Conservation (phyloP, 2,797 vertebrate species). For the Apogon hyalosoma region DNA sequence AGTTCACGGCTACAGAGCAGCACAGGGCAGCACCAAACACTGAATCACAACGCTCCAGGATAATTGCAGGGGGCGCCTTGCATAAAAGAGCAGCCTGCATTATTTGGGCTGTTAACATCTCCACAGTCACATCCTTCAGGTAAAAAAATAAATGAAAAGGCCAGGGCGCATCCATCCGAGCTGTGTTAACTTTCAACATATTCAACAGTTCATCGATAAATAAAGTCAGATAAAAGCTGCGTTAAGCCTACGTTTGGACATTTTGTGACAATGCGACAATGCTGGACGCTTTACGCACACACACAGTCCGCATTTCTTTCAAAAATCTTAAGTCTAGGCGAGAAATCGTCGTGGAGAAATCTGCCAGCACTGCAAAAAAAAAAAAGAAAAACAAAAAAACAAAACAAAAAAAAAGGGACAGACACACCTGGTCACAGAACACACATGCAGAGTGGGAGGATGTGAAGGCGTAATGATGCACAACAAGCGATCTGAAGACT, state of each 20-base stretch:
- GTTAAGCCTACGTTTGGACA: background rate
- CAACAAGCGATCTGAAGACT: background rate
- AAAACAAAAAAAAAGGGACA: slow-evolving; percentile 29
- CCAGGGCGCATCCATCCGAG: too few relatives aligned
- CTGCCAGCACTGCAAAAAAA: slow-evolving; percentile 56
- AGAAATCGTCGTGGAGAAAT: slow-evolving; percentile 26
- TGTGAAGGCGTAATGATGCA: background rate
- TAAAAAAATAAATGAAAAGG: too few relatives aligned
- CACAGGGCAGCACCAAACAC: slow-evolving; percentile 25
- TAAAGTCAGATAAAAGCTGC: background rate
- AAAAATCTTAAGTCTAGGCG: background rate
- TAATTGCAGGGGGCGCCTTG: background rate
- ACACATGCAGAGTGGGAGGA: slow-evolving; percentile 4
- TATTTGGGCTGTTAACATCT: background rate
- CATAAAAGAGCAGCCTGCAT: too few relatives aligned
- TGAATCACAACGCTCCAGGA: slow-evolving; percentile 22
- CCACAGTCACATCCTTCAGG: background rate
- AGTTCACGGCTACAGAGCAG: slow-evolving; percentile 47
- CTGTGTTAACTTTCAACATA: background rate
- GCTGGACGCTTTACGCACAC: background rate
- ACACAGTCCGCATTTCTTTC: background rate
- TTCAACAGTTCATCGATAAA: slow-evolving; percentile 42
- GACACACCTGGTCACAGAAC: slow-evolving; percentile 35
- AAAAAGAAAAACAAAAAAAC: too few relatives aligned
- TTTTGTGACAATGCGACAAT: background rate